Conservation (phyloP, 2,797 vertebrate genomes). For the Spondyliosoma cantharus region DNA sequence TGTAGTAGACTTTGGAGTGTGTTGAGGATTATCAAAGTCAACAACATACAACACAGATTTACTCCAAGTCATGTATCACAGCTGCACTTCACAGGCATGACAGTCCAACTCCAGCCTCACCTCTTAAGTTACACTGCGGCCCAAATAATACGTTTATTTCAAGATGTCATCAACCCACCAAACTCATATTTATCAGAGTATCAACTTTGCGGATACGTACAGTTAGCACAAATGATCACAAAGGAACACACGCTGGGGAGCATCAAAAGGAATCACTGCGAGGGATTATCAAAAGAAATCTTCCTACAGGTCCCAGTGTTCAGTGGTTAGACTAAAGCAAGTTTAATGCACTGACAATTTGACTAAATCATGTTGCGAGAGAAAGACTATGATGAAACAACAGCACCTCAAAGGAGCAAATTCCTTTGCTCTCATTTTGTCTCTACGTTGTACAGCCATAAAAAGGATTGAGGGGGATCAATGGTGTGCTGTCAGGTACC, state of each 20-base stretch:
- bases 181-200: slow-evolving; percentile 29
- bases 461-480: slow-evolving; percentile 56
- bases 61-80: slow-evolving; percentile 37
- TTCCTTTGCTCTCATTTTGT: slow-evolving; percentile 49
- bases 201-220: slow-evolving; percentile 17
- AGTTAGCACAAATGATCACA: slow-evolving; percentile 51
- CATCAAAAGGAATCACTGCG: slow-evolving; percentile 67
- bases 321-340: slow-evolving; percentile 47
- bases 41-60: slow-evolving; percentile 45
- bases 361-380: slow-evolving; percentile 52
- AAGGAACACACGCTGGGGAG: slow-evolving; percentile 11
- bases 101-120: slow-evolving; percentile 8
- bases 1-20: slow-evolving; percentile 44
- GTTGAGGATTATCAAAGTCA: slow-evolving; percentile 60
- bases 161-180: slow-evolving; percentile 24
- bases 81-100: slow-evolving; percentile 27
- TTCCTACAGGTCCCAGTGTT: slow-evolving; percentile 43
- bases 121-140: slow-evolving; percentile 8
- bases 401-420: slow-evolving; percentile 43
- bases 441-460: slow-evolving; percentile 42
- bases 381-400: slow-evolving; percentile 55
- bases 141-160: slow-evolving; percentile 28
- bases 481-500: slow-evolving; percentile 63
- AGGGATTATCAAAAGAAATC: slow-evolving; percentile 60
- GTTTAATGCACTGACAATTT: slow-evolving; percentile 62